Base-by-base conservation (phyloP, 2,113 vertebrate species). In the Urocitellus parryii region DNA sequence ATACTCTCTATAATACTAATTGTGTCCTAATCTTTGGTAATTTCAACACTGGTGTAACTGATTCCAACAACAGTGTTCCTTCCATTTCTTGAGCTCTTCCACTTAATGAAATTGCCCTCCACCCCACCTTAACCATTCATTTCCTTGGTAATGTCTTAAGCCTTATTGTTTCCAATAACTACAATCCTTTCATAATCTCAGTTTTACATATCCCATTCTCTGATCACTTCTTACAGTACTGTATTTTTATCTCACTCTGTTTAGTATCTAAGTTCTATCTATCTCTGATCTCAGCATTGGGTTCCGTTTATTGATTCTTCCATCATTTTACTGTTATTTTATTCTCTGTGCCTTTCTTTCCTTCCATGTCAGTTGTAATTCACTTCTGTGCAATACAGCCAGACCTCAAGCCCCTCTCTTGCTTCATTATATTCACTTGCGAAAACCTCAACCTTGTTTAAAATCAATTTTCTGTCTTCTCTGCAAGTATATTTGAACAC, bases 401-500 rank as follows among this genome's bases (percentile, higher is more conserved):
- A 58, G 39, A 79, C 24, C 63, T 90, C 10, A n/a, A 65, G 27
- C 17, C 61, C 4, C 24, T 92, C 45, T 90, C 73, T 90, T 80
- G 34, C 29, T 93, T 61, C 53, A 81, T 56, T 70, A 14, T 77
- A 63, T 65, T 92, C 14, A 17, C 24, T 82, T 86, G 13, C 45
- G n/a, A 81, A 70, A 81, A 77, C n/a, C 45, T 90, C 81, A 56
- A 8, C 6, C 37, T 11, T n/a, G 39, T 65, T 34, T 82, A 86
- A 93, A 82, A 72, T 10, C 56, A 58, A 17, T 63, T 81, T 96
- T 93, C 73, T 82, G 9, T 65, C 42, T 95, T 5, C 51, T 65
- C 18, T 86, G 63, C 11, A 77, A 24, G 10, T 34, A 65, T 45
- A 65, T 91, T n/a, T 88, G 45, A 95, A 37, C 70, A 91, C n/a